Base-by-base conservation (phyloP, 2,888 invertebrate genomes). In the Aleiodes alternator region DNA sequence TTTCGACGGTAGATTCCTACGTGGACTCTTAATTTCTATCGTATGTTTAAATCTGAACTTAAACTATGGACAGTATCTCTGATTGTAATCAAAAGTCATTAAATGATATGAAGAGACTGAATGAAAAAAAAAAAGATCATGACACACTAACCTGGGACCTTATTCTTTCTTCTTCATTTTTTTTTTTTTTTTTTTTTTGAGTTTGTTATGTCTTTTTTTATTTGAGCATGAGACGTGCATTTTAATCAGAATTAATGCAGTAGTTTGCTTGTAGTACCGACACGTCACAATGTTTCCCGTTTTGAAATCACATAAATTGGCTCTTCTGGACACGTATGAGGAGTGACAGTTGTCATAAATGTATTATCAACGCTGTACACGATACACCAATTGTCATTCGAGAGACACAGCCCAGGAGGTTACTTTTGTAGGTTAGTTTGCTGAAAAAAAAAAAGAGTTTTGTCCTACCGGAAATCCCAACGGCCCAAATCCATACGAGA, bases 141-240 rank as follows among this genome's bases (percentile, higher is more conserved):
- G 86, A 81, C 86, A 85, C 82, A 86, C 86, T 87, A 83, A 87
- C 86, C 86, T 16, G 38, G 8, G 4, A 43, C 8, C 14, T 43
- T n/a, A 64, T 64, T 43, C 9, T 43, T 43, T 43, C 43, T 29
- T 56, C 29, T 56, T 56, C 4, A 1, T 16, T 6, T 23, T 29
- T 23, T 23, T 56, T 6, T 11, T 0, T 43, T 3, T 1, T 48
- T 11, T 11, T 57, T 29, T 56, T 29, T 43, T 61, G 2, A 1
- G 23, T 23, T 23, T 29, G 56, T 23, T 56, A 1, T 11, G 3
- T 43, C 0, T 1, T 64, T 11, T 11, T 57, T 29, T 56, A 16
- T 43, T 61, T 12, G 6, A 23, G 64, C 48, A 80, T 81, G 81
- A 81, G 84, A 73, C 78, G 75, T 79, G 83, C 82, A 82, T 84